Evolutionary conservation across 2,113 vertebrate genomes (phyloP).

Genomic region (Pelodiscus sinensis): DNA sequence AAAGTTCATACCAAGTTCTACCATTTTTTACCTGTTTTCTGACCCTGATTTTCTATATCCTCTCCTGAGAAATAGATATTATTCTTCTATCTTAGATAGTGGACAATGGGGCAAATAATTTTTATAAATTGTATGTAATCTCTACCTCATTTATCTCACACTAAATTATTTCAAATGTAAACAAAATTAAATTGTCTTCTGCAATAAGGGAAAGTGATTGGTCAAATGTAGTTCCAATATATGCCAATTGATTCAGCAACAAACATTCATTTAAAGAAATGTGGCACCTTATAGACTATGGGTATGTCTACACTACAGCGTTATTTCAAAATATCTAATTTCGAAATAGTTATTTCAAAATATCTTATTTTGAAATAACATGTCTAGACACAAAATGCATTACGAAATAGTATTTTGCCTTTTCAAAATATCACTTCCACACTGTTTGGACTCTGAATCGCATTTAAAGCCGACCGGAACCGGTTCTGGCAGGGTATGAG

Average conservation of each 20-base stretch:
- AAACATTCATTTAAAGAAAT: not conserved
- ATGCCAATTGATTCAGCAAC: not conserved
- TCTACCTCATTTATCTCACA: not conserved
- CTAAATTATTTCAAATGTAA: not conserved
- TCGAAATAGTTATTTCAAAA: too few species aligned
- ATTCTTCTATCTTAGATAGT: not conserved
- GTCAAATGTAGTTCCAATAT: not conserved
- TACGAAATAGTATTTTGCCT: too few species aligned
- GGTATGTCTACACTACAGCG: too few species aligned
- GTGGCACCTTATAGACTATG: too few species aligned
- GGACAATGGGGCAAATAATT: not conserved
- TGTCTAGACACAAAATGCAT: too few species aligned
- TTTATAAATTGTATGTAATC: not conserved
- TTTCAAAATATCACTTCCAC: too few species aligned
- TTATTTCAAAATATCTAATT: too few species aligned
- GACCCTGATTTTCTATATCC: not conserved
- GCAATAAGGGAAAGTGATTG: not conserved
- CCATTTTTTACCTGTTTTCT: not conserved
- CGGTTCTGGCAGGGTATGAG: too few species aligned
- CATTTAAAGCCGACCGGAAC: too few species aligned
- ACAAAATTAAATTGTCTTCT: not conserved
- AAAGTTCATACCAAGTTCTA: not conserved
- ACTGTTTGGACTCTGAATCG: too few species aligned
- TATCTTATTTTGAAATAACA: too few species aligned
- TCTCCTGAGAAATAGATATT: not conserved